phyloP scores from a whole-genome alignment of 1,140 invertebrate genomes.

The Listronotus bonariensis region DNA sequence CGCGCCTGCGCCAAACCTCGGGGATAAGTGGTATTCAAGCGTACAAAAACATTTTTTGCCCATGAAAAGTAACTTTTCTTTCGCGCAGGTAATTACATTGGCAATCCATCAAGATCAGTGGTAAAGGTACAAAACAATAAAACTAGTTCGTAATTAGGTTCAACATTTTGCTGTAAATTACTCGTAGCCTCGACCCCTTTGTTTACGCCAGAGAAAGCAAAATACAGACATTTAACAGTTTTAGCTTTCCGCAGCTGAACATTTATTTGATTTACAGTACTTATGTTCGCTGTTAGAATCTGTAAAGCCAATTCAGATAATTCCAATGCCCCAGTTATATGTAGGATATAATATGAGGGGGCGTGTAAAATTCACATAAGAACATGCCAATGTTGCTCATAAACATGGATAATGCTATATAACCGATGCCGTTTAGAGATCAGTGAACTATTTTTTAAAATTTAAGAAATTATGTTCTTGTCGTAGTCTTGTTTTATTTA shows the following conservation, averaged over 20 bases:
- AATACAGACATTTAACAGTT: constrained; percentile 7
- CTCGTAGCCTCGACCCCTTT: too few relatives aligned
- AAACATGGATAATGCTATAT: constrained; percentile 5
- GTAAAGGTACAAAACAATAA: too few relatives aligned
- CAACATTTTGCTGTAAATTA: too few relatives aligned
- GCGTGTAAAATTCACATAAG: background rate
- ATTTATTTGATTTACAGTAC: constrained; percentile 16
- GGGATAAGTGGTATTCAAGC: too few relatives aligned
- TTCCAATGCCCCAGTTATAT: constrained; percentile 9
- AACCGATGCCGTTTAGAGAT: constrained; percentile 1
- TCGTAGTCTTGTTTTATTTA: too few relatives aligned
- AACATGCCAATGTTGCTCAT: constrained; percentile 11
- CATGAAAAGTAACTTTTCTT: too few relatives aligned
- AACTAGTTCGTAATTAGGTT: too few relatives aligned
- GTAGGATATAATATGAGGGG: constrained; percentile 3
- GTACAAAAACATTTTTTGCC: too few relatives aligned
- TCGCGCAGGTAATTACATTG: too few relatives aligned
- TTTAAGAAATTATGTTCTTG: too few relatives aligned
- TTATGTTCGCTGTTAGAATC: constrained; percentile 10
- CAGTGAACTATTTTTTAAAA: background rate
- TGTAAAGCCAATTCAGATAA: constrained; percentile 5
- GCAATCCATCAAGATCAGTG: too few relatives aligned
- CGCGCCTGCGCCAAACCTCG: too few relatives aligned
- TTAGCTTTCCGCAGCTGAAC: constrained; percentile 8
- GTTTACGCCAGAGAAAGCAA: constrained; percentile 1